Conservation (phyloP, 2,797 vertebrate genomes). For the Discoglossus pictus region DNA sequence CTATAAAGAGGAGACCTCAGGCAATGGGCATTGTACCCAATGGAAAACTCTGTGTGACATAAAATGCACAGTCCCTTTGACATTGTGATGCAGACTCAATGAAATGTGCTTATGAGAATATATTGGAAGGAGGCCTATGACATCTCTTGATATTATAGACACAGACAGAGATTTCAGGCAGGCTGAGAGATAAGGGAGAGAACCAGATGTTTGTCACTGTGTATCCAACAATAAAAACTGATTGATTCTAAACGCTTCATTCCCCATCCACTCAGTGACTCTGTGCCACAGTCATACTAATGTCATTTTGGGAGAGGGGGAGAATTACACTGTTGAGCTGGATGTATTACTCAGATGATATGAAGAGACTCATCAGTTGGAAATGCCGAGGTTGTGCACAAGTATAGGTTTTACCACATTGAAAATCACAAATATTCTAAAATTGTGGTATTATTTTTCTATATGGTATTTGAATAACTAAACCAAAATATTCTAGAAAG, state of each 20-base stretch:
- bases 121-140: slow-evolving; percentile 30
- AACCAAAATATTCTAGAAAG: too few relatives aligned
- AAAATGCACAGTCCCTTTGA: slow-evolving; percentile 21
- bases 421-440: too few relatives aligned
- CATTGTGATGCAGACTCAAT: slow-evolving; percentile 3
- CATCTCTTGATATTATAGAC: slow-evolving; percentile 18
- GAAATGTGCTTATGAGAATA: slow-evolving; percentile 26
- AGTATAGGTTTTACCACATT: too few relatives aligned
- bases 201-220: slow-evolving; percentile 34
- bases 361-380: slow-evolving; percentile 8
- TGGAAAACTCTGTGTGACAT: too few relatives aligned
- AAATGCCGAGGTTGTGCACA: background rate
- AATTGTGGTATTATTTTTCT: too few relatives aligned
- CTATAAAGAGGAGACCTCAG: too few relatives aligned
- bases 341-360: slow-evolving; percentile 4
- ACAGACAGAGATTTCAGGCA: background rate
- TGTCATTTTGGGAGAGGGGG: slow-evolving; percentile 24
- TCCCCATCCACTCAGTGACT: slow-evolving; percentile 24
- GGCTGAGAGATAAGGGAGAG: slow-evolving; percentile 20
- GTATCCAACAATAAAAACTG: slow-evolving; percentile 45
- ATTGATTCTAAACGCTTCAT: slow-evolving; percentile 43
- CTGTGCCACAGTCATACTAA: slow-evolving; percentile 10
- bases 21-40: too few relatives aligned
- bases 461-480: too few relatives aligned
- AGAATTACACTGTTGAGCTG: slow-evolving; percentile 5